phyloP scores from a whole-genome alignment of 1,140 invertebrate genomes.

The Globodera rostochiensis region DNA sequence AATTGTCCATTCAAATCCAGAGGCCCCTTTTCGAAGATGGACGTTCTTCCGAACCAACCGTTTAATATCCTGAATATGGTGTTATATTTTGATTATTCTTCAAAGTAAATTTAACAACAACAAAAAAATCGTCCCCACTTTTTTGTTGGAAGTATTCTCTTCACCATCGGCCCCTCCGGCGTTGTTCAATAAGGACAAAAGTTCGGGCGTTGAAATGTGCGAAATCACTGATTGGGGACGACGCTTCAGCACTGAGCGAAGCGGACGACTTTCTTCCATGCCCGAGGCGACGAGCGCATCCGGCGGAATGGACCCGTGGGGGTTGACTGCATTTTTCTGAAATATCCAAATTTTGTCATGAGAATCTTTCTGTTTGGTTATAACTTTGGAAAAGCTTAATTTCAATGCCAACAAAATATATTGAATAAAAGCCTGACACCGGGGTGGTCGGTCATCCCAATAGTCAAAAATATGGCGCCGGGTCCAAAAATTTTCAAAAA shows the following conservation, averaged over 20 bases:
- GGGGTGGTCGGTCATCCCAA: too few species aligned
- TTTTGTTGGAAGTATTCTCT: not conserved
- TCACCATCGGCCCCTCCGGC: not conserved
- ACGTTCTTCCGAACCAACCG: conserved; percentile 20
- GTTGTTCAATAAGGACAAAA: conserved; percentile 12
- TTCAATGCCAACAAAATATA: too few species aligned
- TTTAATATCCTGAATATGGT: not conserved
- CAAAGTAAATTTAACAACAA: too few species aligned
- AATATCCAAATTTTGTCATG: too few species aligned
- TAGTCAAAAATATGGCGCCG: too few species aligned
- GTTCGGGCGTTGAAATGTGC: conserved; percentile 27
- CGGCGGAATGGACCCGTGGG: not conserved
- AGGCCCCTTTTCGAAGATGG: conserved; percentile 10
- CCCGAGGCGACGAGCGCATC: too few species aligned
- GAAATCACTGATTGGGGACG: conserved; percentile 42
- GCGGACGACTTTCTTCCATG: conserved; percentile 37
- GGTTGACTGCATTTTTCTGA: not conserved
- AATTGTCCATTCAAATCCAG: conserved; percentile 52
- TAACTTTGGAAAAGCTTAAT: too few species aligned
- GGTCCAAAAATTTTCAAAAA: too few species aligned
- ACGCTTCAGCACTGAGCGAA: conserved; percentile 45
- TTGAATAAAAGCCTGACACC: too few species aligned
- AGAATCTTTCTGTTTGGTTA: too few species aligned
- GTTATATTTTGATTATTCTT: too few species aligned
- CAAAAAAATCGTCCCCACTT: not conserved